Percentiles rank a stretch among this genome's conserved stretches.
Evolutionary conservation across 2,888 invertebrate species (phyloP).

Genomic region (Tiliacea citrago): DNA sequence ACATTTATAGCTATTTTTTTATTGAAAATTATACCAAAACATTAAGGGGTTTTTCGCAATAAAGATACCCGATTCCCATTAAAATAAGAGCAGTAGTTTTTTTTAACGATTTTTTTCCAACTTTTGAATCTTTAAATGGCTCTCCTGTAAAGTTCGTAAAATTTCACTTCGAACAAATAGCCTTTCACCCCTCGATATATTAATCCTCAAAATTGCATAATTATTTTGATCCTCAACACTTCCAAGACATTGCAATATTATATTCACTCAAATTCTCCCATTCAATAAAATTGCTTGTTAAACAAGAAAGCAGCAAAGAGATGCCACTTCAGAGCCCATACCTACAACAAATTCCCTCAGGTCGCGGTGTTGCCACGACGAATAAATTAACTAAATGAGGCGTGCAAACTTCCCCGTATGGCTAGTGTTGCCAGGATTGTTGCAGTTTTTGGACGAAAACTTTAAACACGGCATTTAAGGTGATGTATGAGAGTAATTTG

Average conservation of each 20-base stretch:
- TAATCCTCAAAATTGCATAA: not conserved
- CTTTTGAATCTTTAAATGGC: too few relatives aligned
- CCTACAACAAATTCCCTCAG: constrained; percentile 50
- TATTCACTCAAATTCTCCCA: not conserved
- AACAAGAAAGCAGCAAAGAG: constrained; percentile 45
- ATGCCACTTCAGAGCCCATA: constrained; percentile 38
- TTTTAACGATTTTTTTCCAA: too few relatives aligned
- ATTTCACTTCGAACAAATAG: too few relatives aligned
- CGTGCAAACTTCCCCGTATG: constrained; percentile 56
- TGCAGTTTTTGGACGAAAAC: constrained; percentile 55
- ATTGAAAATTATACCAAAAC: too few relatives aligned
- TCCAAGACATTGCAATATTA: not conserved
- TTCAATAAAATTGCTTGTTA: constrained; percentile 44
- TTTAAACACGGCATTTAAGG: constrained; percentile 56
- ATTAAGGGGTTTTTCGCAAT: too few relatives aligned
- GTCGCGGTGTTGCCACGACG: constrained; percentile 50
- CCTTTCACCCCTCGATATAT: too few relatives aligned
- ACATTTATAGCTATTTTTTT: too few relatives aligned
- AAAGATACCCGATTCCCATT: too few relatives aligned
- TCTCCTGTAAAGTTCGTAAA: too few relatives aligned
- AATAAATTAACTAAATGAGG: constrained; percentile 66
- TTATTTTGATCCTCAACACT: not conserved
- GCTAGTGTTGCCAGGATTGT: constrained; percentile 59
- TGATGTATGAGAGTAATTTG: constrained; percentile 53
- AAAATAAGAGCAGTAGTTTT: too few relatives aligned